phyloP scores from a whole-genome alignment of 2,113 vertebrate species.

The Burhinus oedicnemus region DNA sequence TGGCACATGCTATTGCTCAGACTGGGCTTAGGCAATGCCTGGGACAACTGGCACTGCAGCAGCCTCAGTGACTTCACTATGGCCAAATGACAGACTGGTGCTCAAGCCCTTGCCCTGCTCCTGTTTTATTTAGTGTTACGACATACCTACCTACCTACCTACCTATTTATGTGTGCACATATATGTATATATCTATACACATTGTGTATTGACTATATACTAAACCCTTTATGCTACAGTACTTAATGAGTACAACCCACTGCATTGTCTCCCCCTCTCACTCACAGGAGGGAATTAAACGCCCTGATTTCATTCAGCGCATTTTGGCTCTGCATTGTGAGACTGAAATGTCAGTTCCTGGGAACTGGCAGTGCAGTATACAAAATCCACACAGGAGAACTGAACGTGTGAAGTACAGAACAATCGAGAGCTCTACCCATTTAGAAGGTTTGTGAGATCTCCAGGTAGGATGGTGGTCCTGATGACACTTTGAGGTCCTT shows the following conservation, averaged over 20 bases:
- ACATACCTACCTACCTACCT: background rate
- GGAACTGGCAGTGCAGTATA: background rate
- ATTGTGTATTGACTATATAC: background rate
- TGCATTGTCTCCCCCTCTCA: background rate
- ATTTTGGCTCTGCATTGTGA: background rate
- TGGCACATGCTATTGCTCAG: background rate
- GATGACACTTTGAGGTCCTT: background rate
- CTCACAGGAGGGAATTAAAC: background rate
- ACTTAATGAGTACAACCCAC: background rate
- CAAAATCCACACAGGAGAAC: background rate
- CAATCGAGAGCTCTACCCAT: background rate
- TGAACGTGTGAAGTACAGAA: background rate
- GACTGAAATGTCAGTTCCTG: background rate
- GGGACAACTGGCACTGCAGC: background rate
- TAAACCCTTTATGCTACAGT: background rate
- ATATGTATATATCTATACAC: no score
- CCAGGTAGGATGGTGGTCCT: background rate
- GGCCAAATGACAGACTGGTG: background rate
- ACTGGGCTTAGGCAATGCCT: background rate
- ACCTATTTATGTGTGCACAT: background rate
- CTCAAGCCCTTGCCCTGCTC: background rate
- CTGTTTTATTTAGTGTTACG: background rate
- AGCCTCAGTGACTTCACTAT: background rate
- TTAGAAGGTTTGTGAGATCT: background rate
- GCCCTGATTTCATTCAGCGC: background rate